Base-by-base conservation (phyloP, 2,113 vertebrate species). In the Colistium nudipinnis region DNA sequence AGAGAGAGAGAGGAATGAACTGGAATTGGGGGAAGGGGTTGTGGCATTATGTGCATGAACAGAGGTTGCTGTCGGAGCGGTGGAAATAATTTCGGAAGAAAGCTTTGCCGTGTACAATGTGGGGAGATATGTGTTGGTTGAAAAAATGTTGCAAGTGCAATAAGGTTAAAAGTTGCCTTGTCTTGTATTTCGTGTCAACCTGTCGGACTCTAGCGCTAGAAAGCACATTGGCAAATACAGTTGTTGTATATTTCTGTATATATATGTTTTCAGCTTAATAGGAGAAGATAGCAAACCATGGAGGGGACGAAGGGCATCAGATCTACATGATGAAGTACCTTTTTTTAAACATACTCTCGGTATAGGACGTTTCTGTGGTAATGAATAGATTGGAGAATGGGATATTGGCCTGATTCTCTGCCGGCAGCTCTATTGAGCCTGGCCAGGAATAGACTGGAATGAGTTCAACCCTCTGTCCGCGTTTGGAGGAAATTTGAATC, bases 361-460 rank as follows among this genome's bases (percentile, higher is more conserved):
- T 55, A 17, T 36, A 44, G 48, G 31, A 35, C 38, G 66, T 70
- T 67, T 59, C 53, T 76, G 35, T 35, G 55, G 63, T 73, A 68
- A 67, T 70, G 69, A 59, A 48, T 49, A 62, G 49, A 68, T 55
- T 72, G 35, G 8, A 76, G 67, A 73, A 56, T 69, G 74, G 54
- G 66, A 62, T 76, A 56, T 75, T 64, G 56, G 72, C 60, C 54
- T 45, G 48, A 69, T 87, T 84, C 74, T 72, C 19, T 60, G 62
- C 48, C 54, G 27, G 48, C 30, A 53, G 74, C 89, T 86, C 70
- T 11, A 13, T 84, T 76, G 83, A 81, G 10, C 4, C 5, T 47
- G 51, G 53, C 74, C 81, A 1, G 35, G 72, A 84, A 88, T 83
- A 79, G 81, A 68, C 38, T 53, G 43, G 76, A 89, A 89, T 83